Evolutionary conservation across 2,113 vertebrate genomes (phyloP), one percentile per base, ranked within the genome.

Genomic region (Epinephelus fuscoguttatus): DNA sequence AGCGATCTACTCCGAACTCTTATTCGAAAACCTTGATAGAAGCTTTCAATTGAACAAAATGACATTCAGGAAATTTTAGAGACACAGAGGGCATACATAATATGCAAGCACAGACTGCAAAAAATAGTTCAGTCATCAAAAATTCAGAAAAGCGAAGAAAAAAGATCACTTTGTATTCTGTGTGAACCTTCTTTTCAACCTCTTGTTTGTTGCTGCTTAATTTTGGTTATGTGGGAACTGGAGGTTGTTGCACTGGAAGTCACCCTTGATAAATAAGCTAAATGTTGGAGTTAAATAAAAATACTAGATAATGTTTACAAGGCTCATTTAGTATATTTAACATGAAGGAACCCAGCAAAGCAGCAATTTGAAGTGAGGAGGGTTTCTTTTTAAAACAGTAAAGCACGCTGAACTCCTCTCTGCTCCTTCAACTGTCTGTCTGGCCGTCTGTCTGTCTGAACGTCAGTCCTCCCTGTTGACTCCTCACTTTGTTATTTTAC

Each of bases 401-500:
- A 68, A 33, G n/a, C 56, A 40, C 73, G 11, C 60, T 37, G n/a
- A 81, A 17, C 19, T 18, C 12, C 23, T 42, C 66, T 55, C 23
- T 13, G 49, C 33, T 10, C 10, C 23, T 42, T 62, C 18, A 17
- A 1, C 61, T 61, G 42, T 70, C 52, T n/a, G 18, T 21, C 33
- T 37, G 6, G 4, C 47, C 0, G 14, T 13, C 49, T 25, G 0
- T 19, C 57, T 59, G 25, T 11, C 71, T 57, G 55, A 12, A 63
- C 19, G 21, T 78, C 47, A 57, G 56, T 70, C 57, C 61, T 81
- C 27, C 47, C 33, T 4, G 25, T 40, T 27, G 57, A 67, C 11
- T 19, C 42, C 40, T 64, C 56, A 62, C 55, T 71, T 77, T 62
- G 27, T 64, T 71, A 73, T 75, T 86, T 84, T 61, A 80, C 69